These are phyloP conservation scores for Zeuzera pyrina DNA, from an alignment of 2,888 invertebrate genomes.

Conservation along the genomic window DNA sequence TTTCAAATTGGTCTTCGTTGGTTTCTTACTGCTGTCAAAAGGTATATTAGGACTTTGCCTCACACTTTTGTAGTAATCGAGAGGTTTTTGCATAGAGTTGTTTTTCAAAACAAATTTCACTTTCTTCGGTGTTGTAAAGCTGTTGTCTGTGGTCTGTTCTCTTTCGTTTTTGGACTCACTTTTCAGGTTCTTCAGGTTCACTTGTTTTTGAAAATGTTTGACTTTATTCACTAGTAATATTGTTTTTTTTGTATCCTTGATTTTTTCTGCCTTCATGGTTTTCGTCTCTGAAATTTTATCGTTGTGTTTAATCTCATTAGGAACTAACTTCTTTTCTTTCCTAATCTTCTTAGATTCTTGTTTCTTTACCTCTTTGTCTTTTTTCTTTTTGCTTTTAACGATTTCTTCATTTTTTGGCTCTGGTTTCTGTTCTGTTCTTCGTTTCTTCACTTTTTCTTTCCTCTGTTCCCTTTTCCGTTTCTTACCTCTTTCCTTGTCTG, in stretches of 20 bases:
- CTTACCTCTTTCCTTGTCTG: slow-evolving; percentile 2
- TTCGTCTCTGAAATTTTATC: slow-evolving; percentile 6
- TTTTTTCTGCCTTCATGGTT: slow-evolving; percentile 2
- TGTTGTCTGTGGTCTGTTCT: slow-evolving; percentile 16
- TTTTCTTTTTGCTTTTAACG: background rate
- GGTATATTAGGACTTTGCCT: slow-evolving; percentile 82
- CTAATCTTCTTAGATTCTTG: background rate
- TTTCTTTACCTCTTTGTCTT: slow-evolving; percentile 1
- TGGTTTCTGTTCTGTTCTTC: no score
- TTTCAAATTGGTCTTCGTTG: slow-evolving; percentile 82
- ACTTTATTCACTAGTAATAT: slow-evolving; percentile 33
- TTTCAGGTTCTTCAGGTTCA: slow-evolving; percentile 14
- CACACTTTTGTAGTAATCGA: slow-evolving; percentile 82
- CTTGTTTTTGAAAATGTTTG: slow-evolving; percentile 37
- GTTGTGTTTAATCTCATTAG: no score
- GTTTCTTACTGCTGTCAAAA: slow-evolving; percentile 79
- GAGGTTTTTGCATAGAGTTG: slow-evolving; percentile 80
- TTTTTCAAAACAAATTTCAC: slow-evolving; percentile 82
- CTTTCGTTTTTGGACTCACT: slow-evolving; percentile 17
- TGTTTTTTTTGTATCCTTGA: slow-evolving; percentile 1
- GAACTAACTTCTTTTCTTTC: no score
- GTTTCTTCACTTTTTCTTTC: slow-evolving; percentile 11
- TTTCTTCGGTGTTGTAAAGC: slow-evolving; percentile 64
- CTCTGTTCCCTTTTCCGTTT: slow-evolving; percentile 10
- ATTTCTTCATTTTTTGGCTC: background rate